Percentiles rank a stretch among this genome's conserved stretches.
Conservation (phyloP, 1,140 invertebrate genomes). For the Nymphalis io region DNA sequence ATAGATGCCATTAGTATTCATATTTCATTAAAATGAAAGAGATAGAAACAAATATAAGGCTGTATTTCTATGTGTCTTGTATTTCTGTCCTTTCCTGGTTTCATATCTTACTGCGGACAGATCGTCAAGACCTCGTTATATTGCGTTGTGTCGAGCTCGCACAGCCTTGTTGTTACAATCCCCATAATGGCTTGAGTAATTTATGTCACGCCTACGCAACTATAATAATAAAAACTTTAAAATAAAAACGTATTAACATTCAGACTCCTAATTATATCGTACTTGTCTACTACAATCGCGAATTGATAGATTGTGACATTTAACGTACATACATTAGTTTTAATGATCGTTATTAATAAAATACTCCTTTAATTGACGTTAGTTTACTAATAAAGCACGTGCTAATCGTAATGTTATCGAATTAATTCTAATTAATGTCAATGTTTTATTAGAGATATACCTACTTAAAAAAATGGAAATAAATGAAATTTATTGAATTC, state of each 20-base stretch:
- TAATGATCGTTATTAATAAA: constrained; percentile 14
- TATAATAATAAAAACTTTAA: constrained; percentile 7
- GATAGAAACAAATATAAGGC: background rate
- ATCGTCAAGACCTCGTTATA: background rate
- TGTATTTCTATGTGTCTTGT: too few species aligned
- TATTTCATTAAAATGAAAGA: constrained; percentile 27
- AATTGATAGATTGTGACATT: constrained; percentile 21
- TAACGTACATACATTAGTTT: constrained; percentile 18
- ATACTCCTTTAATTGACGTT: constrained; percentile 14
- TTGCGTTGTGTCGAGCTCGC: background rate
- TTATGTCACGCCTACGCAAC: constrained; percentile 8
- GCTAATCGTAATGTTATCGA: constrained; percentile 1
- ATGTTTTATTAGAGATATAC: background rate
- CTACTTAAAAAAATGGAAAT: background rate
- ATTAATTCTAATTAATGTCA: constrained; percentile 9
- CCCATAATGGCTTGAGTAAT: background rate
- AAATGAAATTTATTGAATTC: background rate
- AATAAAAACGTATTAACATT: background rate
- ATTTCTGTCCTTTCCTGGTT: constrained; percentile 1
- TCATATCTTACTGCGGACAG: background rate
- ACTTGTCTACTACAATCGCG: constrained; percentile 1
- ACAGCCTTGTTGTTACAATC: background rate
- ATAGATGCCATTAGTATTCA: constrained; percentile 30
- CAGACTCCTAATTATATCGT: background rate
- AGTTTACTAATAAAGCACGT: constrained; percentile 20